Conservation (phyloP, 2,797 vertebrate species). For the Perodicticus potto region DNA sequence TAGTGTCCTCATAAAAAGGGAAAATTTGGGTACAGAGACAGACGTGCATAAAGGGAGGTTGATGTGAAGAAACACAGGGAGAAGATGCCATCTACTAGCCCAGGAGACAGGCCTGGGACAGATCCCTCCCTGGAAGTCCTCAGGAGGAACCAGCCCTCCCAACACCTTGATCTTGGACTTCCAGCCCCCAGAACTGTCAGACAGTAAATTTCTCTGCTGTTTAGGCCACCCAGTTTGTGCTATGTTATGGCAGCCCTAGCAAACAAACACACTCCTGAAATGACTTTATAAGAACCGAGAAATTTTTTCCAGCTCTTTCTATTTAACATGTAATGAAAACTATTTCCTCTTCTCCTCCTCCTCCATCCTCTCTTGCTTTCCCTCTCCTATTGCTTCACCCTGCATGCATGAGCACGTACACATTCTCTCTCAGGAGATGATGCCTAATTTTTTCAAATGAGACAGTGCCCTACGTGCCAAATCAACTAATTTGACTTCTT, state of each 20-base stretch:
- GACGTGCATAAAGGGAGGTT: not conserved
- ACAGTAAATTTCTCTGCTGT: not conserved
- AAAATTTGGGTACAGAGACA: not conserved
- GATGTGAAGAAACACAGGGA: not conserved
- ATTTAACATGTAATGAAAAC: not conserved
- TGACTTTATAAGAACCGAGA: not conserved
- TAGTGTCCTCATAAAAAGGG: not conserved
- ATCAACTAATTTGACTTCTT: constrained; percentile 68
- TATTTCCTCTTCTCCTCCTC: not conserved
- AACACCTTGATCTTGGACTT: too few relatives aligned
- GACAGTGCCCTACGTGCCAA: constrained; percentile 42
- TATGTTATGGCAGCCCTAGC: not conserved
- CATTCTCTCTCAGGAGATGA: constrained; percentile 16
- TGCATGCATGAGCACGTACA: not conserved
- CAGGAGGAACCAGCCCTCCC: not conserved
- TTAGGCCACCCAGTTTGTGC: not conserved
- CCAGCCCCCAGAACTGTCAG: not conserved
- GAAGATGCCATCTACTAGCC: not conserved
- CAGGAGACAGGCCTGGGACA: not conserved
- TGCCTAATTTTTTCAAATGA: constrained; percentile 79
- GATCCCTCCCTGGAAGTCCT: not conserved
- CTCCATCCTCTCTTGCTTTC: not conserved
- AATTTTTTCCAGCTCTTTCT: constrained; percentile 63
- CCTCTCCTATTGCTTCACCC: rapidly evolving
- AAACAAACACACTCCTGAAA: not conserved